Evolutionary conservation across 2,113 vertebrate species (phyloP).

Genomic region (Theristicus caerulescens): DNA sequence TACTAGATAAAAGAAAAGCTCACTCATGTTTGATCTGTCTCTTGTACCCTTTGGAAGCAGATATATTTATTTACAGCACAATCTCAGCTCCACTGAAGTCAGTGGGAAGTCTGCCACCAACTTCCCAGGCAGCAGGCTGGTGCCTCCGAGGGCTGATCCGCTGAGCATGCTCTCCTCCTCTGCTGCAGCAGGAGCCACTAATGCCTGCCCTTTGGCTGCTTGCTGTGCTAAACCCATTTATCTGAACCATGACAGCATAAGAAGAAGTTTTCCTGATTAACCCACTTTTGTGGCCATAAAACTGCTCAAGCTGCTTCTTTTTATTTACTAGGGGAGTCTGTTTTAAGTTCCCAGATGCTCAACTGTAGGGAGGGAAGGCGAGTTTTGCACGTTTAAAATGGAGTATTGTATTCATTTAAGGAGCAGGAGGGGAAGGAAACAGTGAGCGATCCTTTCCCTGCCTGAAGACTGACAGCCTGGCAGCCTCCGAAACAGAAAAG

Average conservation of each 20-base stretch:
- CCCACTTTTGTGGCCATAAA: conserved; percentile 27
- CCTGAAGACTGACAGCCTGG: not conserved
- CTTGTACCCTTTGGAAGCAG: conserved; percentile 1
- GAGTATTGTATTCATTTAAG: not conserved
- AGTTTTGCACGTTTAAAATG: not conserved
- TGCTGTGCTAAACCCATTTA: conserved; percentile 26
- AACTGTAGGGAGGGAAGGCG: not conserved
- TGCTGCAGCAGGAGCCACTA: not conserved
- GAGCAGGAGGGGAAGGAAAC: not conserved
- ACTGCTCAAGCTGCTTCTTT: conserved; percentile 19
- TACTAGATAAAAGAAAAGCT: not conserved
- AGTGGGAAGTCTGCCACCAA: not conserved
- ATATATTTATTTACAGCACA: conserved; percentile 28
- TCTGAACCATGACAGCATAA: conserved; percentile 25
- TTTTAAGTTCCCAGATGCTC: conserved; percentile 18
- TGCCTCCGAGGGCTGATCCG: not conserved
- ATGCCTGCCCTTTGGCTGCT: not conserved
- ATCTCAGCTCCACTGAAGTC: not conserved
- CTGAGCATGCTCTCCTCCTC: not conserved
- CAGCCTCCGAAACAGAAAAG: not conserved
- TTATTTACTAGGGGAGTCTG: not conserved
- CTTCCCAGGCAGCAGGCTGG: not conserved
- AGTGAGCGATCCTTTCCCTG: not conserved
- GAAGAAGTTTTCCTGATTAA: conserved; percentile 22
- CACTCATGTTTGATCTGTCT: not conserved